phyloP scores from a whole-genome alignment of 1,140 invertebrate genomes.

The Drosophila novamexicana region DNA sequence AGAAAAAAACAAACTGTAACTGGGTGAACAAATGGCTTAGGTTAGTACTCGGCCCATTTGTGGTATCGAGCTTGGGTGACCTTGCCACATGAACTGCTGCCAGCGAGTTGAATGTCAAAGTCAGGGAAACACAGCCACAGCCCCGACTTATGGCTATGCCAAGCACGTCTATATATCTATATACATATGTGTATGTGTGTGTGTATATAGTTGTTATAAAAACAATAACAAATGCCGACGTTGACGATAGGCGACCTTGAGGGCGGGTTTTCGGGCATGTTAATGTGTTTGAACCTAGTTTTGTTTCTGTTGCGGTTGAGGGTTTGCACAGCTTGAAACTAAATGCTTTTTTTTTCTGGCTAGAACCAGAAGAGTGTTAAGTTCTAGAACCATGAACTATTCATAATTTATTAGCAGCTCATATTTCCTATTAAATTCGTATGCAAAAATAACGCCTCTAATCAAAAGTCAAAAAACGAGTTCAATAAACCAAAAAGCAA shows the following conservation, averaged over 20 bases:
- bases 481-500: slow-evolving; percentile 49
- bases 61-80: slow-evolving; percentile 16
- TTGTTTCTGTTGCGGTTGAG: slow-evolving; percentile 7
- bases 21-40: slow-evolving; percentile 50
- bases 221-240: slow-evolving; percentile 15
- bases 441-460: slow-evolving; percentile 40
- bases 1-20: slow-evolving; percentile 16
- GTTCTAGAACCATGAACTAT: slow-evolving; percentile 37
- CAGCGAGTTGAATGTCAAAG: slow-evolving; percentile 55
- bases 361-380: slow-evolving; percentile 19
- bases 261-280: slow-evolving; percentile 26
- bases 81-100: slow-evolving; percentile 52
- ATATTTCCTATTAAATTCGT: slow-evolving; percentile 46
- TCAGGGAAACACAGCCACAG: slow-evolving; percentile 12
- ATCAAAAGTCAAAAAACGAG: slow-evolving; percentile 48
- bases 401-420: slow-evolving; percentile 7
- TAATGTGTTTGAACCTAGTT: slow-evolving; percentile 33
- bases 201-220: slow-evolving; percentile 16
- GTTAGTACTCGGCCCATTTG: slow-evolving; percentile 36
- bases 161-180: slow-evolving; percentile 33
- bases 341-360: background rate
- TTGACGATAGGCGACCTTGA: slow-evolving; percentile 37
- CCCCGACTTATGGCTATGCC: slow-evolving; percentile 36
- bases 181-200: slow-evolving; percentile 3
- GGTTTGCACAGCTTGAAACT: slow-evolving; percentile 40